Evolutionary conservation across 2,113 vertebrate genomes (phyloP), one percentile per base, ranked within the genome.

Genomic region (Indicator indicator): DNA sequence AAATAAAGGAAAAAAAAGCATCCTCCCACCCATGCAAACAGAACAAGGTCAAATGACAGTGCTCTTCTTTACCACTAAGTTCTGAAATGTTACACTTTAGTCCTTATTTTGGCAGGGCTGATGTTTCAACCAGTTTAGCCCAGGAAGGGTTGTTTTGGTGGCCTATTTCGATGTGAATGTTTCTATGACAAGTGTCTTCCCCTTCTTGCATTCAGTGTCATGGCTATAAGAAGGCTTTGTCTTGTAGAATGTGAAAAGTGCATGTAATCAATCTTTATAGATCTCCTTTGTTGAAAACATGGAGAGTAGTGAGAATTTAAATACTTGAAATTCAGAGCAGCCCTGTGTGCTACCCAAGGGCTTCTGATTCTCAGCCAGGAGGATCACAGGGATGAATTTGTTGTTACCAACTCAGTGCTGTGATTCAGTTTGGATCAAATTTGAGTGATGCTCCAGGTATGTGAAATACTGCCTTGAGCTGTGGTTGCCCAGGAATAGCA

Each of bases 101-200:
- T 82, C n/a, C 17, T 58, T 69, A 20, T 70, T 75, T 89, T 70
- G 30, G 23, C 12, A 55, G 11, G 14, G 4, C 32, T 81, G 40
- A 16, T 81, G 7, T 33, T 84, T 89, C 46, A 70, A 44, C 30
- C 19, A 26, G 32, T 79, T 93, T 60, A 92, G 5, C 62, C 44
- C 32, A 23, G 0, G 0, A 4, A 38, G 20, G 12, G 19, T 42
- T 75, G 8, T 52, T 80, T 48, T 74, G 8, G 38, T 15, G 7
- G 2, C 74, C 59, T 86, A 33, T 73, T 93, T 69, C 55, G 59
- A 44, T 78, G 16, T 58, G 58, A 83, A 30, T 79, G 14, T n/a
- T 63, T 76, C 0, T 17, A 36, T 40, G 40, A 73, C 18, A 55
- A 12, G 11, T 65, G 20, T 11, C 9, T 72, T 54, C 23, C 42